Base-by-base conservation (phyloP, 2,888 invertebrate genomes). In the Phymatocera aterrima region DNA sequence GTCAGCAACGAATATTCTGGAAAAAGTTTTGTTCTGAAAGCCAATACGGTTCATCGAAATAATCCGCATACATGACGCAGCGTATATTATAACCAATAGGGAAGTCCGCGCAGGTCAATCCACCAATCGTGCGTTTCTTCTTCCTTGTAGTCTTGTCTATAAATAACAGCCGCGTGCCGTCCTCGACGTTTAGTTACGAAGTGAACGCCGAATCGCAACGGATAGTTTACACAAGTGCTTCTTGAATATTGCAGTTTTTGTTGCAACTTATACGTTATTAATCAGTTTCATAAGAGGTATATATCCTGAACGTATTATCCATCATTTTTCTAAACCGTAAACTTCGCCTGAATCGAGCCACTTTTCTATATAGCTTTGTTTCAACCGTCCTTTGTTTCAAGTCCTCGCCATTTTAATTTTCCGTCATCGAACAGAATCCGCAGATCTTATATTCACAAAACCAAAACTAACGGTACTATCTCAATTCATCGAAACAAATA, bases 11-110 rank as follows among this genome's bases (percentile, higher is more conserved):
- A 75, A 78, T 54, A 68, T 48, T 74, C 61, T 77, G 51, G 68
- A 78, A 61, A 72, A 70, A 3, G 77, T 80, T 85, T 84, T 85
- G 82, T 81, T 79, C 54, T 5, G n/a, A 8, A 77, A 81, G 79
- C 83, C 85, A 84, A 85, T 84, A 46, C 51, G 51, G 57, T 54
- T 60, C 18, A n/a, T 68, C 78, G 31, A 51, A 28, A 51, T 48
- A 8, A 72, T 24, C 48, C 31, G 24, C 65, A 28, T 68, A 72
- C 28, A 51, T 72, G 72, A 72, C 72, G 72, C 72, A 72, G 70
- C 72, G 24, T 5, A n/a, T n/a, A 70, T 83, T 83, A 82, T 84
- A 82, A 82, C 85, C 84, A 84, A 85, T 85, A 72, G 79, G 79
- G 79, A 70, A 37, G 77, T 48, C 51, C 48, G 31, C 12, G 5